Evolutionary conservation across 2,888 invertebrate genomes (phyloP).

Genomic region (Drosophila quinaria): DNA sequence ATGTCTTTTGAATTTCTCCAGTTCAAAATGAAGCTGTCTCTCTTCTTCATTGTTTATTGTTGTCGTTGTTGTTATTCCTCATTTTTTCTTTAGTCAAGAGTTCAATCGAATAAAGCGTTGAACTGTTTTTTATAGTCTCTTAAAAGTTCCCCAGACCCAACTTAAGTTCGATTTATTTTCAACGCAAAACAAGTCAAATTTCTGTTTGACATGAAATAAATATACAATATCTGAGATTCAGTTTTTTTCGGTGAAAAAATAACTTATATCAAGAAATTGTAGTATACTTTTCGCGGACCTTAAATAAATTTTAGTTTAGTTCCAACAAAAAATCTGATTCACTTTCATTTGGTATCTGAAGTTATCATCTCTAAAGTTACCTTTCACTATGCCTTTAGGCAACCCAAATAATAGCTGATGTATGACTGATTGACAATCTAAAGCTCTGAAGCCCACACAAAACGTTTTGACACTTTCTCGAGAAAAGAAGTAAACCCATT

Average conservation of each 20-base stretch:
- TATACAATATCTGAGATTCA: neutral
- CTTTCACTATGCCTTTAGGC: conserved; percentile 34
- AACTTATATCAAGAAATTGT: neutral
- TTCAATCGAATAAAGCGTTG: conserved; percentile 58
- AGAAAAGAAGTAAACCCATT: conserved; percentile 37
- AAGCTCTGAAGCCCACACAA: conserved; percentile 36
- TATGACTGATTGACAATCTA: conserved; percentile 39
- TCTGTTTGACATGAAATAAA: neutral
- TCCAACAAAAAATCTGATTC: conserved; percentile 3
- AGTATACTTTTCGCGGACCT: neutral
- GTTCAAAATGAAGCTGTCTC: conserved; percentile 51
- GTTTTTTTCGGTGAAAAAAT: neutral
- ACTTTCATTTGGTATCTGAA: conserved; percentile 8
- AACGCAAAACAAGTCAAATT: conserved; percentile 2
- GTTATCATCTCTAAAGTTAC: conserved; percentile 9
- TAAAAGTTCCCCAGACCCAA: conserved; percentile 29
- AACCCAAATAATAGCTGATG: conserved; percentile 20
- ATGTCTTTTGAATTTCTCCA: conserved; percentile 62
- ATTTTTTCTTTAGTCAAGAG: conserved; percentile 6
- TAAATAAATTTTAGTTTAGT: neutral
- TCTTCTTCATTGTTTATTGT: conserved; percentile 19
- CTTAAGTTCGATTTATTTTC: conserved; percentile 17
- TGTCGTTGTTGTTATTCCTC: conserved; percentile 2
- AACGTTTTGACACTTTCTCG: conserved; percentile 51
- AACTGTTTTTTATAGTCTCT: conserved; percentile 57